These are phyloP conservation scores for Poecilobothrus nobilitatus DNA, from an alignment of 2,888 invertebrate genomes.

Conservation along the genomic window DNA sequence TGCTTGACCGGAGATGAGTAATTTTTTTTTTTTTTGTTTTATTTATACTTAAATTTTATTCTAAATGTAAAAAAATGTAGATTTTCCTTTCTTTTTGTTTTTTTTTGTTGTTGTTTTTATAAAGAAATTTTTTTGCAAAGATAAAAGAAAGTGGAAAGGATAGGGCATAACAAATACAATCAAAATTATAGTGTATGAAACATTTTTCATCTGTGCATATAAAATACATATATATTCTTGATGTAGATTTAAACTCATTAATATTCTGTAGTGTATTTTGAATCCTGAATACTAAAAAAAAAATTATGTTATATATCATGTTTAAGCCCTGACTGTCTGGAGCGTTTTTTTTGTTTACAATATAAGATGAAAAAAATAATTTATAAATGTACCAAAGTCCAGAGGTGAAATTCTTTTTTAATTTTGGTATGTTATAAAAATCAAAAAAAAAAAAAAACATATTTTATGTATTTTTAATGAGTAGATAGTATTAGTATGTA, in stretches of 20 bases:
- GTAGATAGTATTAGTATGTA: too few species aligned
- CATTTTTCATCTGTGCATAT: neutral
- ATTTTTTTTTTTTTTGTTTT: neutral
- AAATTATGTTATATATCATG: neutral
- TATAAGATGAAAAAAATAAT: neutral
- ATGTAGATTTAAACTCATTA: neutral
- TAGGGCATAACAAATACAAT: neutral
- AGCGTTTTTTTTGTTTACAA: neutral
- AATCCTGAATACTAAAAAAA: neutral
- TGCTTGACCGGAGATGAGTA: neutral
- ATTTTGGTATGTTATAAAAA: too few species aligned
- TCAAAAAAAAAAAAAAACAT: too few species aligned
- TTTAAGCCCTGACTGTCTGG: slow-evolving; percentile 6
- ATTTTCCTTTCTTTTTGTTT: neutral
- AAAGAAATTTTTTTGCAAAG: neutral
- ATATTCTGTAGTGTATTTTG: neutral
- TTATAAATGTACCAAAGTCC: neutral
- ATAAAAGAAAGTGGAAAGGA: neutral
- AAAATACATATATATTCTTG: neutral
- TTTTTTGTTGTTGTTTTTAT: neutral
- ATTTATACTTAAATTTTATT: neutral
- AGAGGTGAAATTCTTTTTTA: neutral
- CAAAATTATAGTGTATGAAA: neutral
- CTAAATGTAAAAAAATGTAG: neutral
- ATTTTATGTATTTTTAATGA: too few species aligned